Conservation (phyloP, 2,797 vertebrate genomes). For the Siniperca undulata region DNA sequence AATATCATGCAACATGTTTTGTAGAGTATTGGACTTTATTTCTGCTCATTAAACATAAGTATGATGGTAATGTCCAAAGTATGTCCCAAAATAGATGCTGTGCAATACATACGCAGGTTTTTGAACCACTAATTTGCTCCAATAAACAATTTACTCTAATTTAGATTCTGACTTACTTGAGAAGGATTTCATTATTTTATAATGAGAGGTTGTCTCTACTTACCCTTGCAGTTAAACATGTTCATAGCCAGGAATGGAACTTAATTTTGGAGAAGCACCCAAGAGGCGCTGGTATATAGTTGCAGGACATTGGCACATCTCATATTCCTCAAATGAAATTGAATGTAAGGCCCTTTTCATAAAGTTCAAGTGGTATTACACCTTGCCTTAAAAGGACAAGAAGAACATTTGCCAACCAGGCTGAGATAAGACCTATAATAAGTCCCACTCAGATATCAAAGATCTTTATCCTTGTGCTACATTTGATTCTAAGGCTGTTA, state of each 20-base stretch:
- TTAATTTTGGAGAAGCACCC: slow-evolving; percentile 78
- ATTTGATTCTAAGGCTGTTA: slow-evolving; percentile 60
- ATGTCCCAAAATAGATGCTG: slow-evolving; percentile 57
- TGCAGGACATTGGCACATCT: slow-evolving; percentile 67
- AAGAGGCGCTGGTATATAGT: slow-evolving; percentile 77
- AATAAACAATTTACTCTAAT: slow-evolving; percentile 35
- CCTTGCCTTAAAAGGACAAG: slow-evolving; percentile 67
- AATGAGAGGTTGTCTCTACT: slow-evolving; percentile 44
- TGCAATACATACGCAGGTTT: neutral
- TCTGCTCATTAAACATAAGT: slow-evolving; percentile 23
- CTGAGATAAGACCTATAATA: slow-evolving; percentile 79
- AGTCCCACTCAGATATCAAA: slow-evolving; percentile 73
- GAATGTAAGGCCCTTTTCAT: slow-evolving; percentile 60
- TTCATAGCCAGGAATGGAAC: slow-evolving; percentile 54
- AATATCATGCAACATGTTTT: slow-evolving; percentile 21
- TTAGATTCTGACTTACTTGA: slow-evolving; percentile 24
- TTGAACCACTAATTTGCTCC: slow-evolving; percentile 2
- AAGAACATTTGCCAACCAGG: slow-evolving; percentile 65
- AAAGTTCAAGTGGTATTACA: slow-evolving; percentile 71
- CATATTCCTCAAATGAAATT: slow-evolving; percentile 71
- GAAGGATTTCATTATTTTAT: slow-evolving; percentile 36
- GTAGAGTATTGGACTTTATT: slow-evolving; percentile 19
- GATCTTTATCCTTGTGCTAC: slow-evolving; percentile 58
- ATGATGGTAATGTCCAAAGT: slow-evolving; percentile 26
- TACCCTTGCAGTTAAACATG: slow-evolving; percentile 48